Evolutionary conservation across 2,888 invertebrate genomes (phyloP).

Genomic region (Sarcophaga caerulescens): DNA sequence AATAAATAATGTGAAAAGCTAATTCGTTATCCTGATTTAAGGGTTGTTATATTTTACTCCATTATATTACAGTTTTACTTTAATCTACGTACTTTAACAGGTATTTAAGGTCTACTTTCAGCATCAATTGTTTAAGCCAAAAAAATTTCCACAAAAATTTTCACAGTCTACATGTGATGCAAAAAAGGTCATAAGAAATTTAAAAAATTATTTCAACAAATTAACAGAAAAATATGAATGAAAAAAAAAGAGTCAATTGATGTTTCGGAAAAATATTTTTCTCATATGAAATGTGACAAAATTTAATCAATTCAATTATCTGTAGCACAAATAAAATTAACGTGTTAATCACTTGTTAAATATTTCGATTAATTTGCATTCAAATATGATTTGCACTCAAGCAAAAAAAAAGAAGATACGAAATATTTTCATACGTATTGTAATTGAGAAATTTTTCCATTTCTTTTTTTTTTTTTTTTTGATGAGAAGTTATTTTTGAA

Average conservation of each 20-base stretch:
- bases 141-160: conserved; percentile 3
- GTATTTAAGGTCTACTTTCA: too few species aligned
- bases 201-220: conserved; percentile 26
- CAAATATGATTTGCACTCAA: background rate
- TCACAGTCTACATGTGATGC: background rate
- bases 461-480: conserved; percentile 1
- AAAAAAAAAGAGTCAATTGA: background rate
- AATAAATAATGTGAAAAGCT: too few species aligned
- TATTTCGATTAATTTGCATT: conserved; percentile 25
- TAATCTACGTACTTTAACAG: too few species aligned
- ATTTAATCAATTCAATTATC: background rate
- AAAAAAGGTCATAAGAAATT: conserved; percentile 5
- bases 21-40: too few species aligned
- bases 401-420: background rate
- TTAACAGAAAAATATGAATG: background rate
- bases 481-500: background rate
- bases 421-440: background rate
- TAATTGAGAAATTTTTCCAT: conserved; percentile 37
- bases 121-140: background rate
- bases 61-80: too few species aligned
- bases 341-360: conserved; percentile 38
- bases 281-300: conserved; percentile 12
- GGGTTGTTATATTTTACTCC: too few species aligned
- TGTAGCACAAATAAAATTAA: background rate
- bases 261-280: background rate